Evolutionary conservation across 1,140 invertebrate genomes (phyloP), one percentile per base, ranked within the genome.

Genomic region (Drosophila melanica): DNA sequence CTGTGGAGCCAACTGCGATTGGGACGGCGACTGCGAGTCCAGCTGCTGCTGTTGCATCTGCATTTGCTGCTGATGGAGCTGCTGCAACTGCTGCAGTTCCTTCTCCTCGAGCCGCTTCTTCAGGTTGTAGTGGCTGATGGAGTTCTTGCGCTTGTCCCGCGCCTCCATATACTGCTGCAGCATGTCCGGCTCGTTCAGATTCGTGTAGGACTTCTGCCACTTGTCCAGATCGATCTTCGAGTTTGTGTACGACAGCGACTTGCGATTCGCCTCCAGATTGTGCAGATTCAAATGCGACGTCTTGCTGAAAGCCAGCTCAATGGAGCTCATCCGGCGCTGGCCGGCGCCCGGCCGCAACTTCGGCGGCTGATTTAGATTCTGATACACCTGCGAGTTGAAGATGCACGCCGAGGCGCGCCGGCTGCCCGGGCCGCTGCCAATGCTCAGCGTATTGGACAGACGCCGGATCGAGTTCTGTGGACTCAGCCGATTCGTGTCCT

Each of bases 401-500:
- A 91, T 90, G 65, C 87, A 91, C 7, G 91, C 91, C 18, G 90
- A 91, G 57, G 86, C 86, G 27, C 90, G 79, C 1, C 91, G 79
- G 68, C 89, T 92, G 27, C 81, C 78, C 11, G 69, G 73, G 4
- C 77, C 84, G 48, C 80, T 89, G 66, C 86, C 81, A 11, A 91
- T 90, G 54, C 81, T 90, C 37, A 90, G 70, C n/a, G 85, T 78
- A 3, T 85, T 90, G 3, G 87, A 90, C 0, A 90, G 66, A 0
- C 90, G 90, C 48, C 93, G 81, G 62, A 96, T 94, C 2, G 95
- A 96, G 92, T 96, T 96, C 86, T 96, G 95, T 33, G 95, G 95
- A 92, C 95, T 95, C 63, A 95, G 85, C 18, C 92, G 94, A 92
- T 94, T 94, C 71, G 94, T 93, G 58, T 94, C 94, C 77, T 96